Evolutionary conservation across 2,888 invertebrate genomes (phyloP), one percentile per base, ranked within the genome.

Genomic region (Psylliodes chrysocephalus): DNA sequence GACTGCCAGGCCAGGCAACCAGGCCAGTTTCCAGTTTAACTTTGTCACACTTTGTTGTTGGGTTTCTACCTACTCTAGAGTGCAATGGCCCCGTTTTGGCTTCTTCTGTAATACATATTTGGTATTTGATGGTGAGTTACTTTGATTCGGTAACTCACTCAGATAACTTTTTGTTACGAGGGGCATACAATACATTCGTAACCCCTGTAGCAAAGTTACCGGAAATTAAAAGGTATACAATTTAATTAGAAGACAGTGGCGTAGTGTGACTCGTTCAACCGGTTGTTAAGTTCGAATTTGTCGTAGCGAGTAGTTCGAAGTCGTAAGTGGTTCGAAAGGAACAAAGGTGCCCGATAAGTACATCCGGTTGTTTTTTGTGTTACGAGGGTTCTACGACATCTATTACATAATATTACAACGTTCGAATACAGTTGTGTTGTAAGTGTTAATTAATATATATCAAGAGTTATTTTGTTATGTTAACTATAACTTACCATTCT

Each of bases 1-100:
- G 56, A 51, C 49, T 30, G 49, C 28, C 42, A 18, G n/a, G 25
- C 18, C 8, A 30, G 14, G 42, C 42, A 42, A 42, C 42, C 17
- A 42, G 42, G 42, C 42, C 53, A 14, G 49, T 53, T 63, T 55
- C 54, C 60, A 55, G 60, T 49, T 60, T 53, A 44, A 52, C 54
- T 60, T 28, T 44, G 64, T 64, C 55, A 10, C 18, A 42, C 1
- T 15, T 42, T 42, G 49, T 49, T 25, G 40, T 22, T 28, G 49
- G 28, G 12, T 61, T 46, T 59, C 54, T 22, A 38, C 35, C 38
- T 18, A 12, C 35, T 44, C 33, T 30, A 35, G 30, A 57, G 65
- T 59, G 61, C 62, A 46, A 54, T 22, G 65, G 28, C 47, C 40
- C 38, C 54, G 33, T 17, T 28, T 54, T 44, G 28, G 49, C 25